Conservation (phyloP, 1,140 invertebrate genomes). For the Zaprionus lachaisei region DNA sequence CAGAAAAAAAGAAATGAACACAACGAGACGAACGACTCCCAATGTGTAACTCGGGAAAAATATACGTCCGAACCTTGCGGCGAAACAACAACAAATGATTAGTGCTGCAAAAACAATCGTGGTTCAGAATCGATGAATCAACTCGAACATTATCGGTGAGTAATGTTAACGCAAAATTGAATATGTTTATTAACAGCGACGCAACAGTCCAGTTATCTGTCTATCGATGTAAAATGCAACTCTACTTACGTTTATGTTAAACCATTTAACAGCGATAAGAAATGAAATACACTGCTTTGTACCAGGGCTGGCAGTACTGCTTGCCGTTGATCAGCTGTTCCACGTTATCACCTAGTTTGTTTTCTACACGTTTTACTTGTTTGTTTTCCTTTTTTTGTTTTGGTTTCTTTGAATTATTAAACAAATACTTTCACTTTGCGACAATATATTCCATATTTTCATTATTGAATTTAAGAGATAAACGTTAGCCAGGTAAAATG, state of each 20-base stretch:
- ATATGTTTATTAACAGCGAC: background rate
- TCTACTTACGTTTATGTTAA: background rate
- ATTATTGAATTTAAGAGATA: background rate
- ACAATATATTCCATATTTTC: background rate
- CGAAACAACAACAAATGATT: constrained; percentile 53
- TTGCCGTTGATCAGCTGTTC: constrained; percentile 23
- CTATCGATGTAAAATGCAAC: background rate
- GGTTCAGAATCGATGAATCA: constrained; percentile 4
- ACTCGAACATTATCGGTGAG: background rate
- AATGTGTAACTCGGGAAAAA: constrained; percentile 19
- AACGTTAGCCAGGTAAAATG: constrained; percentile 11
- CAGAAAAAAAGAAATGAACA: constrained; percentile 49
- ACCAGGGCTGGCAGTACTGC: background rate
- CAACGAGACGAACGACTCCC: constrained; percentile 37
- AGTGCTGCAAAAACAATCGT: constrained; percentile 13
- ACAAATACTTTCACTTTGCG: background rate
- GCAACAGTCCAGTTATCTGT: background rate
- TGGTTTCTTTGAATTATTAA: constrained; percentile 14
- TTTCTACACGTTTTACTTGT: constrained; percentile 13
- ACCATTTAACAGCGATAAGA: constrained; percentile 2
- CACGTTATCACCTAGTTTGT: background rate
- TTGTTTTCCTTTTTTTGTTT: constrained; percentile 16
- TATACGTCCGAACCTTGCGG: constrained; percentile 45
- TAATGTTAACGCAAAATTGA: constrained; percentile 15
- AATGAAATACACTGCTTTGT: background rate